These are phyloP conservation scores for Hirtodrosophila alboralis DNA, from an alignment of 2,888 invertebrate genomes.

Conservation along the genomic window DNA sequence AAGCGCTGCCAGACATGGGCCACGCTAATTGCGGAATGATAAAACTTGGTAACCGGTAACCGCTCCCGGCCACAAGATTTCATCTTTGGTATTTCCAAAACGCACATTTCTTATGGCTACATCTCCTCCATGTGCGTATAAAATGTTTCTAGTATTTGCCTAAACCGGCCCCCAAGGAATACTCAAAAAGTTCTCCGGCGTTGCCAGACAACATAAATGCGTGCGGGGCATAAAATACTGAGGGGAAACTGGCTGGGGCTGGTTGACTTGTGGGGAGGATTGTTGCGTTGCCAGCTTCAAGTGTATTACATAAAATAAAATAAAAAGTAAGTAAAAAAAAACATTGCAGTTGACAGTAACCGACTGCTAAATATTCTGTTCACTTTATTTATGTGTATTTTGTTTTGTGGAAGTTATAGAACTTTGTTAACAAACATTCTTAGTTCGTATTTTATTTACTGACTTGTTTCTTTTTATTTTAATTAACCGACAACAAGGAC, in stretches of 20 bases:
- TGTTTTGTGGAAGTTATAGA: too few species aligned
- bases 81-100: conserved; percentile 19
- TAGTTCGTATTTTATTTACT: too few species aligned
- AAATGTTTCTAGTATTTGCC: conserved; percentile 59
- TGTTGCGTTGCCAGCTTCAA: conserved; percentile 57
- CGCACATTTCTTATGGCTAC: conserved; percentile 45
- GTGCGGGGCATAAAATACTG: neutral
- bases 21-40: conserved; percentile 78
- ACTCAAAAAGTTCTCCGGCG: conserved; percentile 37
- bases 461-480: too few species aligned
- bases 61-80: conserved; percentile 56
- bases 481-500: too few species aligned
- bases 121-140: conserved; percentile 20
- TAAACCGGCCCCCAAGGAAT: conserved; percentile 76
- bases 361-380: too few species aligned
- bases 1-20: conserved; percentile 70
- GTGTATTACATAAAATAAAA: conserved; percentile 71
- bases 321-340: conserved; percentile 27
- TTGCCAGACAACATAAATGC: conserved; percentile 58
- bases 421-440: too few species aligned
- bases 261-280: conserved; percentile 3
- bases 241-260: conserved; percentile 1
- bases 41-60: conserved; percentile 61
- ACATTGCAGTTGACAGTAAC: too few species aligned
- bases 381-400: too few species aligned